Conservation (phyloP, 2,888 invertebrate species). For the Mesorhabditis spiculigera region DNA sequence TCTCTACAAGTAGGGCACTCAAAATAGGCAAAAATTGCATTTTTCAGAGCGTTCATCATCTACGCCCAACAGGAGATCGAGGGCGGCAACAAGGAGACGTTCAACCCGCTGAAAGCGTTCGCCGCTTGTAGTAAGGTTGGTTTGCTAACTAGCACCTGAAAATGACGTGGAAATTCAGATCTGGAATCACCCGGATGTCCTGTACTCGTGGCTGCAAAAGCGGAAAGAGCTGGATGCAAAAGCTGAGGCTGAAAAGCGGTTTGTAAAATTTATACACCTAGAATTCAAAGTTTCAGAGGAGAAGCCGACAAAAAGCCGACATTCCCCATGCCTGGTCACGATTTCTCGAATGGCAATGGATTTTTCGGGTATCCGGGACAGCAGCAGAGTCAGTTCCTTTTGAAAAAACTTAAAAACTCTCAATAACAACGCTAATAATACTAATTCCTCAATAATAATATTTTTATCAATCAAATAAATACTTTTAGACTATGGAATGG, state of each 20-base stretch:
- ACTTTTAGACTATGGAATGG: too few relatives aligned
- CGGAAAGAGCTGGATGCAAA: constrained; percentile 19
- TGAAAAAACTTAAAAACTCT: too few relatives aligned
- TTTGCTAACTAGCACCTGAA: not conserved
- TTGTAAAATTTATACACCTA: not conserved
- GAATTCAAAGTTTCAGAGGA: too few relatives aligned
- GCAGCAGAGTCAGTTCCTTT: too few relatives aligned
- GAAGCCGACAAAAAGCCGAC: too few relatives aligned
- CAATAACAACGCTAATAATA: too few relatives aligned
- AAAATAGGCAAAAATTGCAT: not conserved
- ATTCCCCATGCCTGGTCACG: too few relatives aligned
- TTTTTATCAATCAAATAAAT: too few relatives aligned
- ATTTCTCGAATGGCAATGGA: too few relatives aligned
- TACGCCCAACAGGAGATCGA: constrained; percentile 67
- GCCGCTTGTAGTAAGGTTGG: constrained; percentile 91
- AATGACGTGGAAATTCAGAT: constrained; percentile 57
- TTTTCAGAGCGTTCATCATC: constrained; percentile 71
- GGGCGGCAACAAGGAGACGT: constrained; percentile 36
- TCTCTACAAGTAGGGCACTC: constrained; percentile 75
- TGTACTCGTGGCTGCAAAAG: constrained; percentile 41
- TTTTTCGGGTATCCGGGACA: too few relatives aligned
- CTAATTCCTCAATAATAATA: too few relatives aligned
- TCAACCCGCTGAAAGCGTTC: constrained; percentile 93
- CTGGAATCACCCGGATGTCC: constrained; percentile 64
- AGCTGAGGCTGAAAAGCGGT: constrained; percentile 18